These are phyloP conservation scores for Alfaro cultratus DNA, from an alignment of 2,797 vertebrate species.

Conservation along the genomic window DNA sequence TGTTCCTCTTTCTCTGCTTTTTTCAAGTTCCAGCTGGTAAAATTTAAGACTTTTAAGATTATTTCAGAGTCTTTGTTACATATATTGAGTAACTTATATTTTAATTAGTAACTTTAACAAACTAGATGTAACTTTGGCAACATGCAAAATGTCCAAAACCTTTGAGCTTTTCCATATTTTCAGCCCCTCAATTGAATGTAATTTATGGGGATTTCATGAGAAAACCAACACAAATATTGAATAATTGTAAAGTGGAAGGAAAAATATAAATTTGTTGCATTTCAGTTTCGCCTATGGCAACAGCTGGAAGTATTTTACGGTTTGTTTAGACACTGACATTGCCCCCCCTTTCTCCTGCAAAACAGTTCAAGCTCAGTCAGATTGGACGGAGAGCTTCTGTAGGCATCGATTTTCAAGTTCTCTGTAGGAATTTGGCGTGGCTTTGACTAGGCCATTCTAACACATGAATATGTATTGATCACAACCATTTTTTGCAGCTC, in stretches of 20 bases:
- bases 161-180: neutral
- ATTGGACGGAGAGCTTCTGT: neutral
- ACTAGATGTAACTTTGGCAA: neutral
- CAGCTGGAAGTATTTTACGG: neutral
- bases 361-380: neutral
- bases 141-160: neutral
- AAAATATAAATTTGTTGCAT: neutral
- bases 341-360: neutral
- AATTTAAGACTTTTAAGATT: neutral
- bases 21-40: constrained; percentile 52
- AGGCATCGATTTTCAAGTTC: neutral
- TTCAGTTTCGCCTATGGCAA: neutral
- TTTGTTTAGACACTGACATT: neutral
- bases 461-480: neutral
- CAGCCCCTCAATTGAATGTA: neutral
- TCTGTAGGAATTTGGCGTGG: neutral
- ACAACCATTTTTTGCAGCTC: neutral
- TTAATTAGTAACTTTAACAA: neutral
- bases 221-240: neutral
- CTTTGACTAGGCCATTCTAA: neutral
- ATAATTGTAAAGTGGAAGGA: neutral
- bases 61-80: neutral
- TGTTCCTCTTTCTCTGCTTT: constrained; percentile 22
- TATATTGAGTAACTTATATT: neutral
- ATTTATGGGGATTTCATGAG: neutral